Base-by-base conservation (phyloP, 2,888 invertebrate species). In the Cactoblastis cactorum region DNA sequence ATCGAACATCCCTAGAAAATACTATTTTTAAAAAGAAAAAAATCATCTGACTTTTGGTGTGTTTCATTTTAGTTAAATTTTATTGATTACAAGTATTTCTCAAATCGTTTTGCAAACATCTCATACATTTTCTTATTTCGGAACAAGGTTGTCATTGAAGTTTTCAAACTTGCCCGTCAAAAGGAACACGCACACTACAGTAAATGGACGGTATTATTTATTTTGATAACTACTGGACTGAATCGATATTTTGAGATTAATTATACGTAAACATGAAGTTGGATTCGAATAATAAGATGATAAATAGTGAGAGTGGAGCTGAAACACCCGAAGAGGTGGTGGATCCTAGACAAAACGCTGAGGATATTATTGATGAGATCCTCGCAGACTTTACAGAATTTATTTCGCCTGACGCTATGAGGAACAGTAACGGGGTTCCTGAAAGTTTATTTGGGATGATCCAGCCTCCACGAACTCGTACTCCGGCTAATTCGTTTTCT, bases 221-320 rank as follows among this genome's bases (percentile, higher is more conserved):
- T 48, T 48, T 48, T 39, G 15, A 19, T 41, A 39, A 6, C 15
- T 35, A 35, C 15, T 12, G 12, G 15, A 15, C 12, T 14, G 22
- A 76, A 77, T 79, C 74, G 65, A 80, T 79, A 74, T 64, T 69
- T 60, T 60, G 56, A 54, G 54, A 61, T 22, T 49, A 52, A 56
- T 51, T 24, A 43, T 28, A 22, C 34, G 24, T 32, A 71, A 80
- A 58, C 63, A 90, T 90, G 90, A 90, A 89, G 78, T 68, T 90
- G 53, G 90, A 90, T 57, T 87, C 90, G 11, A 90, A 90, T 70
- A 86, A 90, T 64, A 89, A 90, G 65, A 77, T 86, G 79, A 83
- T 87, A 57, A 85, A 81, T 60, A 85, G 77, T 60, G 87, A 87
- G 50, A 79, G 78, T 56, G 81, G 84, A 38, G 71, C 83, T 11